Percentiles rank a stretch among this genome's conserved stretches.
These are phyloP conservation scores for Apogon hyalosoma DNA, from an alignment of 2,797 vertebrate species.

Conservation along the genomic window DNA sequence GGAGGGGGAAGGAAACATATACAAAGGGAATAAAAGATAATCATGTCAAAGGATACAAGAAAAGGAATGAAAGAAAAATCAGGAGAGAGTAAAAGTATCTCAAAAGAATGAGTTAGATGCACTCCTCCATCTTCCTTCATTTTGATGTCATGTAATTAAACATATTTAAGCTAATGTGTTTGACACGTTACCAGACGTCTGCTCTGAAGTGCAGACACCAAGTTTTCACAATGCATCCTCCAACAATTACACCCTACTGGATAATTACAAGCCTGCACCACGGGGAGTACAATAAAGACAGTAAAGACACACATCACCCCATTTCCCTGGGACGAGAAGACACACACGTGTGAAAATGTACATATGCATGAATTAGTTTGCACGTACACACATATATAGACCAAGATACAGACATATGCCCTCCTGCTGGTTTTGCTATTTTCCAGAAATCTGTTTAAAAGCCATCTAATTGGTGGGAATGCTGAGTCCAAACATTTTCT, in stretches of 20 bases:
- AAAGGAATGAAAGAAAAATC: constrained; percentile 11
- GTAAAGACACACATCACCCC: constrained; percentile 44
- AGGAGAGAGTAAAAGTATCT: background rate
- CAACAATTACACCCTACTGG: constrained; percentile 64
- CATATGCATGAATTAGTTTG: constrained; percentile 1
- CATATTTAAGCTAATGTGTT: constrained; percentile 27
- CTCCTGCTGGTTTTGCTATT: constrained; percentile 51
- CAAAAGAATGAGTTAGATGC: background rate
- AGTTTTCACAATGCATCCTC: constrained; percentile 62
- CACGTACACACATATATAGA: constrained; percentile 24
- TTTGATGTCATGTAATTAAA: constrained; percentile 23
- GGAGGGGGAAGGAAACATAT: background rate
- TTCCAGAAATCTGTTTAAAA: constrained; percentile 70
- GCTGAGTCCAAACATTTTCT: constrained; percentile 30
- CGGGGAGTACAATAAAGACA: constrained; percentile 65
- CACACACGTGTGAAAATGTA: constrained; percentile 19
- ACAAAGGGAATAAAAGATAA: constrained; percentile 17
- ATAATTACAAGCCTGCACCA: constrained; percentile 70
- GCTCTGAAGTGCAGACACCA: constrained; percentile 69
- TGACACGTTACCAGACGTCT: constrained; percentile 42
- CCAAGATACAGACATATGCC: constrained; percentile 33
- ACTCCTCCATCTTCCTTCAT: constrained; percentile 1
- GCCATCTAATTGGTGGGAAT: constrained; percentile 59
- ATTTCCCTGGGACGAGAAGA: constrained; percentile 36
- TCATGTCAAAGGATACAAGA: constrained; percentile 13